Base-by-base conservation (phyloP, 1,140 invertebrate species). In the Neodiprion fabricii region DNA sequence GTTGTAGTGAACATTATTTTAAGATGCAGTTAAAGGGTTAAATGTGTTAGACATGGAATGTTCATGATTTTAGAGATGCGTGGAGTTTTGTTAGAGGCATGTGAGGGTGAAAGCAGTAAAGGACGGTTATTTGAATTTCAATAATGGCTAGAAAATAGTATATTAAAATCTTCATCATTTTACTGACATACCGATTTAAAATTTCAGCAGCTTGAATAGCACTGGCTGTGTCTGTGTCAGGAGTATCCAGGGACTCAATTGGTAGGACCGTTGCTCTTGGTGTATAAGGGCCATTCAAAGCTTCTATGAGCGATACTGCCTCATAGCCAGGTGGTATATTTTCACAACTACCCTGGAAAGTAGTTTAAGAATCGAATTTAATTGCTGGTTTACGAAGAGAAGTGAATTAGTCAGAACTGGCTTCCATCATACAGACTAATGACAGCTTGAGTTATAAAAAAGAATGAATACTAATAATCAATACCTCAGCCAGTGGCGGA, bases 251-350 rank as follows among this genome's bases (percentile, higher is more conserved):
- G 28, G 88, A 86, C 84, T 92, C 90, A 74, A 89, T 88, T 70
- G 88, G 87, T 71, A 89, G 88, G 8, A 90, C 89, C 23, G 91
- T 86, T 17, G 91, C 86, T 76, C 93, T 89, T 2, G 91, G 88
- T 23, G 90, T 90, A 78, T 91, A 92, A 3, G 97, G 97, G 1
- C 98, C 98, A 90, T 99, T 99, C n/a, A 99, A 89, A 8, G 98
- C 98, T 89, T 99, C 98, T 73, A 99, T 95, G n/a, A 99, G 89
- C 0, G 97, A 96, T 67, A 99, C 94, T 21, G 96, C 93, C 89
- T 99, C 96, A 85, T 98, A 99, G 0, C 98, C 98, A 1, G 93
- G 90, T 48, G 97, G 97, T 81, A 98, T 95, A 85, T 96, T 95
- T 85, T 96, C 94, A 87, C 89, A 92, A 86, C 89, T 92, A 78